These are phyloP conservation scores for Pterocles gutturalis DNA, from an alignment of 2,113 vertebrate species.

Conservation along the genomic window DNA sequence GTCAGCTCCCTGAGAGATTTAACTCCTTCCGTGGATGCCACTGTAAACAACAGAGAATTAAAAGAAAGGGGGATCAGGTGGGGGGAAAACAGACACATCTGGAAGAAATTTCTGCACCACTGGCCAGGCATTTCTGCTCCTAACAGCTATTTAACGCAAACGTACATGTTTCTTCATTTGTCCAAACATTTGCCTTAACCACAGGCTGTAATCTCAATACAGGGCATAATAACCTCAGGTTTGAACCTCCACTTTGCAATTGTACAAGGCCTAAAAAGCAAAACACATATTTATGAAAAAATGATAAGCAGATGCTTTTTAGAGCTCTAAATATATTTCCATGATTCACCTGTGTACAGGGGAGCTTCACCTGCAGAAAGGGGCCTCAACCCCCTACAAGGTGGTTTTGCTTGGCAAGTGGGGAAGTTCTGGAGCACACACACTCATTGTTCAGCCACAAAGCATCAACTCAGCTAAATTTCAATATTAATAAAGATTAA, in stretches of 20 bases:
- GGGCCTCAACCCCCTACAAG: neutral
- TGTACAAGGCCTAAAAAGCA: neutral
- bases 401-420: neutral
- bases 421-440: neutral
- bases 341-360: accelerated
- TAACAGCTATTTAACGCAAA: conserved; percentile 21
- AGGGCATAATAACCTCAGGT: neutral
- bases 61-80: conserved; percentile 13
- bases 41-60: neutral
- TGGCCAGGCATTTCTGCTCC: conserved; percentile 12
- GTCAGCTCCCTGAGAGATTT: neutral
- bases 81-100: conserved; percentile 26
- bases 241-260: neutral
- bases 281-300: neutral
- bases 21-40: neutral
- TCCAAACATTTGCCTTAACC: neutral
- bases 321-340: neutral
- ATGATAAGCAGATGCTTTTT: neutral
- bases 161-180: neutral
- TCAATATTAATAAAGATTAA: neutral
- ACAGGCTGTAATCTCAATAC: neutral
- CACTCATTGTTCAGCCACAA: neutral
- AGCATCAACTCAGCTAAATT: neutral
- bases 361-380: neutral
- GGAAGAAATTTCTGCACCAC: conserved; percentile 51